Base-by-base conservation (phyloP, 2,888 invertebrate genomes). In the Homarus gammarus region DNA sequence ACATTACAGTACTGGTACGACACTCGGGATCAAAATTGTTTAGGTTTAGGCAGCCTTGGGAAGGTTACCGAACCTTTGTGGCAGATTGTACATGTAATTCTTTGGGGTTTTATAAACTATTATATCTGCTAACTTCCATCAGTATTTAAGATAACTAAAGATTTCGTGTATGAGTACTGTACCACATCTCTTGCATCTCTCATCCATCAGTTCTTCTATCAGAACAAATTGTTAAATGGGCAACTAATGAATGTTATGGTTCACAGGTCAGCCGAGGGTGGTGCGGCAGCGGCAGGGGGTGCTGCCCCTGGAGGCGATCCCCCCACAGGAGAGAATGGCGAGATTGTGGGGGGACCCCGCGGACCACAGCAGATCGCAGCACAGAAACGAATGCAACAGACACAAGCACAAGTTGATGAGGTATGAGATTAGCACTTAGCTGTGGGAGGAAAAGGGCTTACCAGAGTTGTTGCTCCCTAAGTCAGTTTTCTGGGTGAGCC, bases 391-490 rank as follows among this genome's bases (percentile, higher is more conserved):
- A 94, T 97, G 94, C 97, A 97, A 93, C 97, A 97, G 94, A 96
- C 97, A 92, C 97, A 97, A 94, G 97, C 97, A 92, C 97, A 97
- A 95, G 97, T 97, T 92, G 97, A 97, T 94, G 96, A 96, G 94
- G 94, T 94, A 92, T 91, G 92, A 90, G 92, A 78, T 27, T 70
- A 27, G 36, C 40, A n/a, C 40, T 75, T 6, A n/a, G 44, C 75
- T 44, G 12, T n/a, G n/a, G n/a, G n/a, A n/a, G n/a, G n/a, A n/a
- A n/a, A n/a, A n/a, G n/a, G n/a, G n/a, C n/a, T n/a, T n/a, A n/a
- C n/a, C n/a, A n/a, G n/a, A n/a, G n/a, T n/a, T n/a, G n/a, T n/a
- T n/a, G n/a, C n/a, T n/a, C n/a, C n/a, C n/a, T n/a, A n/a, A n/a
- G n/a, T n/a, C n/a, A n/a, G n/a, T n/a, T n/a, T n/a, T n/a, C n/a